Evolutionary conservation across 1,140 invertebrate genomes (phyloP).

Genomic region (Drosophila kanapiae): DNA sequence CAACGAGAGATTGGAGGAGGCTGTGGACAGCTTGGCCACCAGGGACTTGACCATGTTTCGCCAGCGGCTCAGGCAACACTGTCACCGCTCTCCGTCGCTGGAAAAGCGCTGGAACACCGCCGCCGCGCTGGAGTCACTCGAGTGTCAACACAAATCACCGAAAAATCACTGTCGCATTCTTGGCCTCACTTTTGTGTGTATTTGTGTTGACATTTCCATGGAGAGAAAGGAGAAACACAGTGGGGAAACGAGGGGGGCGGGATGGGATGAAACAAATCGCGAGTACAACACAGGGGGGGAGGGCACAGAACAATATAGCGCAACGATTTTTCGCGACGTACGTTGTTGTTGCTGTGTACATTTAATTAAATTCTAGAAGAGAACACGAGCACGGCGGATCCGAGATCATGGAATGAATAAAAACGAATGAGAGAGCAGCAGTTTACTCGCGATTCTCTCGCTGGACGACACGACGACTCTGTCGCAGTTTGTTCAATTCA

Average conservation of each 20-base stretch:
- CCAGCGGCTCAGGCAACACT: background rate
- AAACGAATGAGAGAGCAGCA: conserved; percentile 51
- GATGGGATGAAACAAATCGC: background rate
- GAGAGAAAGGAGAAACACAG: background rate
- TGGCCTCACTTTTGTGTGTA: conserved; percentile 26
- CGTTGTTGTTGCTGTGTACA: conserved; percentile 14
- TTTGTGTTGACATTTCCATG: conserved; percentile 62
- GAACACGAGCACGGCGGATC: conserved; percentile 24
- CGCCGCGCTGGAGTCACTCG: conserved; percentile 20
- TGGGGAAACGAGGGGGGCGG: background rate
- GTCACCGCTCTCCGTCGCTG: background rate
- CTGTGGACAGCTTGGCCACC: conserved; percentile 79
- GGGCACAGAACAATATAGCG: conserved; percentile 43
- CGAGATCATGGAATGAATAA: conserved; percentile 69
- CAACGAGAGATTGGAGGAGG: conserved; percentile 77
- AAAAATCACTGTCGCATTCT: conserved; percentile 33
- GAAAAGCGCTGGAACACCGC: conserved; percentile 9
- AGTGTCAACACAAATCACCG: conserved; percentile 40
- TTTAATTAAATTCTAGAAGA: conserved; percentile 66
- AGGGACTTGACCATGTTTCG: conserved; percentile 80
- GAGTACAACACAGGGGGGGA: conserved; percentile 31
- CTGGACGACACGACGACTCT: conserved; percentile 22
- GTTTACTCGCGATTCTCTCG: conserved; percentile 3
- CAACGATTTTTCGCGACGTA: conserved; percentile 61
- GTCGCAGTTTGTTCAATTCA: conserved; percentile 61